Conservation (phyloP, 2,797 vertebrate species). For the Echeneis naucrates region DNA sequence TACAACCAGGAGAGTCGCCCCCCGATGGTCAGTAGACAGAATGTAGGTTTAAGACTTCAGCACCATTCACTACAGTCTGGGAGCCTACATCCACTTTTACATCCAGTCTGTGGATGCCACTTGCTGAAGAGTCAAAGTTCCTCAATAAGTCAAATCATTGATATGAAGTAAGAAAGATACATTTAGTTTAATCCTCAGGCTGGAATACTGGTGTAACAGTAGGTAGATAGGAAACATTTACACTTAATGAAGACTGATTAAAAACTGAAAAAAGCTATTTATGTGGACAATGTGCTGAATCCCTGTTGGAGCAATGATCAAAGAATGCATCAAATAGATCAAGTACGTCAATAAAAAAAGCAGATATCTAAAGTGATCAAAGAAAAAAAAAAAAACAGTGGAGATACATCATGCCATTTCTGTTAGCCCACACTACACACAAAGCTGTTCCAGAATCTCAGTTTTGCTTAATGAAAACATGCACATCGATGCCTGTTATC, state of each 20-base stretch:
- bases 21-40: too few species aligned
- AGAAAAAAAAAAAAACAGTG: too few species aligned
- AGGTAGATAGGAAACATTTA: background rate
- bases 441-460: background rate
- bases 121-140: background rate
- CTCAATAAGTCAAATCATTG: background rate
- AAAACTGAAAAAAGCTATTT: background rate
- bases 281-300: background rate
- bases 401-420: background rate
- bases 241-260: background rate
- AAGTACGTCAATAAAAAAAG: background rate
- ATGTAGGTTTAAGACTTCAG: too few species aligned
- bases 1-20: too few species aligned
- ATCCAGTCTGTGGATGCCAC: too few species aligned
- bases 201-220: too few species aligned
- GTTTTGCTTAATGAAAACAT: background rate
- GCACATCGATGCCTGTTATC: constrained; percentile 38
- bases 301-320: background rate
- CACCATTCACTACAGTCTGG: too few species aligned
- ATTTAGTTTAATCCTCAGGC: background rate
- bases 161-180: background rate
- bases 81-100: too few species aligned
- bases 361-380: background rate
- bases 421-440: background rate
- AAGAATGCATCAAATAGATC: background rate